Base-by-base conservation (phyloP, 35 echinoderm and acorn worm species). In the Heliocidaris erythrogramma region DNA sequence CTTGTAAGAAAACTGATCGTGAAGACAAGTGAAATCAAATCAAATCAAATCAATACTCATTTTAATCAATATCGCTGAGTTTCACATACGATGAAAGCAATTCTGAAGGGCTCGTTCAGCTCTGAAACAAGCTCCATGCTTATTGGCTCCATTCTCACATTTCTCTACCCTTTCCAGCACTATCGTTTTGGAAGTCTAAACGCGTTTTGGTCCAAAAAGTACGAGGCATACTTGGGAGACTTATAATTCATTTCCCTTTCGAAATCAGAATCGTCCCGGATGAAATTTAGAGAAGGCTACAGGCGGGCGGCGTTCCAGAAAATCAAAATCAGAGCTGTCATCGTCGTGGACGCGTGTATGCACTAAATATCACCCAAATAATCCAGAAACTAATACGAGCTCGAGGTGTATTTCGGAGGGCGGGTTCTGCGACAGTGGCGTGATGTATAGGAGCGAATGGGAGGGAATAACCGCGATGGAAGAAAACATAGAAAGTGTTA, bases 241-340 rank as follows among this genome's bases (percentile, higher is more conserved):
- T 2, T 78, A 78, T 78, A 78, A 78, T 78, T 78, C 65, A 78
- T 78, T 78, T 78, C 65, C 65, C 21, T 21, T 56, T 13, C 65
- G 65, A 78, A 78, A 78, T 24, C 21, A 78, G 65, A 78, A 78
- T 78, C 65, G 21, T 78, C 65, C 65, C 65, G 65, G 65, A 78
- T 78, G 65, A 78, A n/a, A 78, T n/a, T 78, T 78, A 78, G 65
- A 60, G 59, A 78, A 24, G 65, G 65, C 65, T 78, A 78, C 65
- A 78, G 65, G 65, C 65, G 65, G 65, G 65, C n/a, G 65, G 65
- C 65, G 65, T 78, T 78, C 65, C 8, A 78, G 65, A 78, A 42
- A 78, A 78, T 78, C n/a, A 78, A 78, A 78, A 17, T 27, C 65
- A 78, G 65, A 78, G 65, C 65, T 78, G 65, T 78, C 65, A 78